Evolutionary conservation across 2,113 vertebrate species (phyloP).

Genomic region (rat (Rattus norvegicus)): GRCr8 NC_086024.1:33331001-33331500

Average conservation of each 20-base stretch:
- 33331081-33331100: not conserved
- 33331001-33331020: not conserved
- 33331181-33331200: not conserved
- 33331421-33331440: slow-evolving; percentile 54
- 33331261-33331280: too few relatives aligned
- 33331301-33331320: too few relatives aligned
- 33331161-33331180: not conserved
- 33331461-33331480: slow-evolving; percentile 32
- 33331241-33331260: too few relatives aligned
- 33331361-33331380: too few relatives aligned
- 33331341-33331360: too few relatives aligned
- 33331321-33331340: too few relatives aligned
- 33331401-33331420: not conserved
- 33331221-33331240: too few relatives aligned
- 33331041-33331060: too few relatives aligned
- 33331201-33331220: too few relatives aligned
- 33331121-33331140: not conserved
- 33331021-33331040: not conserved
- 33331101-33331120: not conserved
- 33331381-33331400: not conserved
- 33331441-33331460: slow-evolving; percentile 43
- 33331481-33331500: slow-evolving; percentile 27
- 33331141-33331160: not conserved
- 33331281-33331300: too few relatives aligned
- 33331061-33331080: too few relatives aligned